Evolutionary conservation across 2,888 invertebrate genomes (phyloP).

Genomic region (Drosophila barbarae): DNA sequence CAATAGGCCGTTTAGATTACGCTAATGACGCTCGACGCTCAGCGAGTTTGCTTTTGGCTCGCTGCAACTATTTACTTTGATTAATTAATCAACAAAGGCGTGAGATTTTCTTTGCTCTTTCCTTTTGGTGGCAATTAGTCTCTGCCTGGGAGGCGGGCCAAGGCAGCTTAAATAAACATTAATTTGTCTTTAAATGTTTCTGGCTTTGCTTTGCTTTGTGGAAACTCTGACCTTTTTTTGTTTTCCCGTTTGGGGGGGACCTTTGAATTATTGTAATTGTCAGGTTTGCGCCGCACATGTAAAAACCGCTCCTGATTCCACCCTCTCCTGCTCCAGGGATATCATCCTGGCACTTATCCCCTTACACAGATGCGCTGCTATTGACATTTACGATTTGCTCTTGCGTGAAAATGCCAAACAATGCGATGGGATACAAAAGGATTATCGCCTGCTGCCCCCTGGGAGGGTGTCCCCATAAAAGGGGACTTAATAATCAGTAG

Average conservation of each 20-base stretch:
- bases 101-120: constrained; percentile 59
- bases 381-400: constrained; percentile 76
- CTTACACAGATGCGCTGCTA: constrained; percentile 55
- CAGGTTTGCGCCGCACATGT: constrained; percentile 54
- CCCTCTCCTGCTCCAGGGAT: not conserved
- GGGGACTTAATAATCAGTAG: constrained; percentile 17
- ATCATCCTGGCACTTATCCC: constrained; percentile 3
- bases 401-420: constrained; percentile 68
- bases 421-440: constrained; percentile 66
- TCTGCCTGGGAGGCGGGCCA: constrained; percentile 34
- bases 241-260: not conserved
- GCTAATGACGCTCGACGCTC: constrained; percentile 60
- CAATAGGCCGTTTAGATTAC: constrained; percentile 74
- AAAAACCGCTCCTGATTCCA: constrained; percentile 21
- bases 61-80: constrained; percentile 68
- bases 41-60: constrained; percentile 10
- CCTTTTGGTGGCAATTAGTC: constrained; percentile 71
- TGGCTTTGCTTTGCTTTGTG: constrained; percentile 19
- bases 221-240: constrained; percentile 39
- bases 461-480: constrained; percentile 15
- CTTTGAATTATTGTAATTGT: constrained; percentile 50
- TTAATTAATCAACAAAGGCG: constrained; percentile 76
- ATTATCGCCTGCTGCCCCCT: constrained; percentile 53
- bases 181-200: constrained; percentile 68
- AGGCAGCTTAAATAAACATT: constrained; percentile 73